Conservation (phyloP, 2,888 invertebrate genomes). For the Harpalus rubripes region DNA sequence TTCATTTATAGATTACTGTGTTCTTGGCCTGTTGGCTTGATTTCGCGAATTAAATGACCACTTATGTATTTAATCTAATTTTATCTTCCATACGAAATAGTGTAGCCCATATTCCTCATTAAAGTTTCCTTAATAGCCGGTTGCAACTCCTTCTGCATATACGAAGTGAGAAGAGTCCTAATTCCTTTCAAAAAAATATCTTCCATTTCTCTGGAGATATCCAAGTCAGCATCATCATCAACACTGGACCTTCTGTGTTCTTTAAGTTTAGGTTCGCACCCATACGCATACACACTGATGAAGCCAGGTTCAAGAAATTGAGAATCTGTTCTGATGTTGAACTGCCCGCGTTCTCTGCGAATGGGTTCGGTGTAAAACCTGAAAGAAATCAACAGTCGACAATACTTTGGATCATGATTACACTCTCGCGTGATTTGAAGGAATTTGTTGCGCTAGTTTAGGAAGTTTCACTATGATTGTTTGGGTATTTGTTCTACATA, state of each 20-base stretch:
- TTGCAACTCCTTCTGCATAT: conserved; percentile 91
- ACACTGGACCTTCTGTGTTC: conserved; percentile 73
- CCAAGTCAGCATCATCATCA: conserved; percentile 80
- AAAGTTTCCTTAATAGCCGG: conserved; percentile 92
- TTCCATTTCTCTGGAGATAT: conserved; percentile 89
- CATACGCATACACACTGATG: conserved; percentile 91
- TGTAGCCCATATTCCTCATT: conserved; percentile 93
- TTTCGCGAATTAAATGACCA: background rate
- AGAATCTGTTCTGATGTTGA: conserved; percentile 88
- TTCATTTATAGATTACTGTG: too few relatives aligned
- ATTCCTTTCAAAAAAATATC: conserved; percentile 92
- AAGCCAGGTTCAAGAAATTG: conserved; percentile 92
- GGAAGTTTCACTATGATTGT: conserved; percentile 43
- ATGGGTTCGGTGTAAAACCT: conserved; percentile 86
- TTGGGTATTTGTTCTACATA: conserved; percentile 45
- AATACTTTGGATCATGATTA: conserved; percentile 15
- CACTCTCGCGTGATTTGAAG: conserved; percentile 36
- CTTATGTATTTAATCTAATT: conserved; percentile 47
- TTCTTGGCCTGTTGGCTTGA: background rate
- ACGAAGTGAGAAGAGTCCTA: conserved; percentile 87
- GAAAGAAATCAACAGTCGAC: conserved; percentile 33
- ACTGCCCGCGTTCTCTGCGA: conserved; percentile 84
- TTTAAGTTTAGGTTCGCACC: conserved; percentile 81
- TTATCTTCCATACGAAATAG: conserved; percentile 88
- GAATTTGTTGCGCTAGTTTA: conserved; percentile 40